Base-by-base conservation (phyloP, 1,140 invertebrate species). In the Achroia grisella region DNA sequence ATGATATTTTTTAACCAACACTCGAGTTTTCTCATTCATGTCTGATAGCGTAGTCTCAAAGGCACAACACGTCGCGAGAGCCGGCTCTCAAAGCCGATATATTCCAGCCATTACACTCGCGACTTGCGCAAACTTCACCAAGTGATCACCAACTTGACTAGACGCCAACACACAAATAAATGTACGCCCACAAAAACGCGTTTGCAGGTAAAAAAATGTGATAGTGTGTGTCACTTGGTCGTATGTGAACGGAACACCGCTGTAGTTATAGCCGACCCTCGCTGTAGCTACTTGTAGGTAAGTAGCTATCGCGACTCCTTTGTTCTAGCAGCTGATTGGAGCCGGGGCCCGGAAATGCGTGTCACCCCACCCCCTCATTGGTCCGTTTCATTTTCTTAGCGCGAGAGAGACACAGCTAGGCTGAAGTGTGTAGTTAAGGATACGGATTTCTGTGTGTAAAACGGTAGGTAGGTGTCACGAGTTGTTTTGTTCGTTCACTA, bases 261-360 rank as follows among this genome's bases (percentile, higher is more conserved):
- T 71, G 61, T 64, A 64, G 69, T 71, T 70, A 65, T 56, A 63
- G 55, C 44, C 65, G 67, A 67, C 75, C 72, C 71, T 74, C 59
- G 46, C 51, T 63, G 63, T 80, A 85, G 80, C 71, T 82, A 81
- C 78, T 84, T 68, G 74, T 85, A 81, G 69, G 68, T 79, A 73
- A 82, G 81, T 85, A 81, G 78, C 76, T 79, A 85, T 78, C 77
- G 67, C 72, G 66, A 70, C 64, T 81, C 79, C 74, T 78, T 85
- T 85, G 81, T 85, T 85, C 81, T 80, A 85, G 75, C 74, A 85
- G 81, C 77, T 83, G 81, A 85, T 85, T 85, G 81, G 81, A 85
- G 81, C 81, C 70, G 77, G 62, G 75, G 61, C 17, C 75, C 78
- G 81, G 81, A 85, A 83, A 80, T 83, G 81, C 81, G 81, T 85